Evolutionary conservation across 2,888 invertebrate species (phyloP).

Genomic region (Drosophila percnosoma): DNA sequence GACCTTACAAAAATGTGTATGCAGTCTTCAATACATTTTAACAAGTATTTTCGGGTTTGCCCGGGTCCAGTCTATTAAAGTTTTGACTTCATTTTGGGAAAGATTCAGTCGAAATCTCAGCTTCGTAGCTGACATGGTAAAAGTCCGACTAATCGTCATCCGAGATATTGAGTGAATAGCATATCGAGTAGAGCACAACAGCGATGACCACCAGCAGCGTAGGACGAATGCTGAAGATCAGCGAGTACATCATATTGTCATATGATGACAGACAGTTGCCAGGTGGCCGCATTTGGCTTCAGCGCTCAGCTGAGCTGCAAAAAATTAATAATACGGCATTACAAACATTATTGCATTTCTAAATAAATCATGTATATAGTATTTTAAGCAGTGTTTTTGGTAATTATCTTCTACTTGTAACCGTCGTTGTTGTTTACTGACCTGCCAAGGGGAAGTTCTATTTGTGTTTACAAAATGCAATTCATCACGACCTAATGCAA

Average conservation of each 20-base stretch:
- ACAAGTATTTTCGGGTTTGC: not conserved
- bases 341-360: not conserved
- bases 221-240: slow-evolving; percentile 1
- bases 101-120: not conserved
- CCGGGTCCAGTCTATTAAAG: not conserved
- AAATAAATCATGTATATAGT: not conserved
- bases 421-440: not conserved
- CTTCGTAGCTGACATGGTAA: not conserved
- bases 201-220: not conserved
- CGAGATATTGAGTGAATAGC: not conserved
- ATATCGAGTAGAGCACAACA: not conserved
- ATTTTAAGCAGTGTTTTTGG: not conserved
- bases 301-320: not conserved
- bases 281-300: not conserved
- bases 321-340: not conserved
- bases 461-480: not conserved
- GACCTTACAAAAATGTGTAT: not conserved
- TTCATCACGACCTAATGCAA: not conserved
- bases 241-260: not conserved
- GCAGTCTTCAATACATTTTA: not conserved
- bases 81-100: not conserved
- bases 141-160: not conserved
- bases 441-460: not conserved
- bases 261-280: not conserved
- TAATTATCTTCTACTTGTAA: not conserved